A percentile compares a stretch with the other conserved stretches of the same genome.
Evolutionary conservation across 2,797 vertebrate genomes (phyloP).

Genomic region (Botia kubotai): DNA sequence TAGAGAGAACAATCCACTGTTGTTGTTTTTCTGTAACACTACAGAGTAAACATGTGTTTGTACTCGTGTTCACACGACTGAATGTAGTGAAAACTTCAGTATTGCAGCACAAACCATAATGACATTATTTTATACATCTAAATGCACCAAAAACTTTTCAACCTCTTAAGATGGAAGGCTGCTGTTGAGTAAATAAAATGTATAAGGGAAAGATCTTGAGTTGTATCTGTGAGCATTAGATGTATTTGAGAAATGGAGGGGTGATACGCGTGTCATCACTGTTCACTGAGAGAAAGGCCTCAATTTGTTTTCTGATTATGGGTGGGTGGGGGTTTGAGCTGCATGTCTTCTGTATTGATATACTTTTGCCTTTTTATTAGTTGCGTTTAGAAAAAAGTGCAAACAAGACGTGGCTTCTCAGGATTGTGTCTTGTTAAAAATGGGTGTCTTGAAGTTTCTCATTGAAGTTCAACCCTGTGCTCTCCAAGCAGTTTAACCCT

Average conservation of each 20-base stretch:
- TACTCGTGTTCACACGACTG: constrained; percentile 6
- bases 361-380: constrained; percentile 67
- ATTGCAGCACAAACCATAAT: neutral
- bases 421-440: constrained; percentile 32
- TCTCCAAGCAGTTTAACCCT: neutral
- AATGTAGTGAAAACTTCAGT: constrained; percentile 64
- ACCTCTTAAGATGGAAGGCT: constrained; percentile 68
- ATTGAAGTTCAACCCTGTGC: neutral
- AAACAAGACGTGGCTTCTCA: constrained; percentile 62
- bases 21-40: neutral
- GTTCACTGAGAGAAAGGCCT: constrained; percentile 70
- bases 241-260: constrained; percentile 5
- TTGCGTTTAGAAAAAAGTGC: constrained; percentile 64
- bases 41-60: constrained; percentile 5
- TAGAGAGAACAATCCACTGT: neutral
- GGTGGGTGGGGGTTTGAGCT: constrained; percentile 56
- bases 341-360: constrained; percentile 62
- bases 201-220: constrained; percentile 14
- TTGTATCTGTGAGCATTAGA: constrained; percentile 37
- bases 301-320: neutral
- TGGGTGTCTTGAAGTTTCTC: constrained; percentile 22
- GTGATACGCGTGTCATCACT: constrained; percentile 62
- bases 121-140: constrained; percentile 56
- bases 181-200: constrained; percentile 48
- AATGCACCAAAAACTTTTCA: constrained; percentile 59